These are phyloP conservation scores for Luffia ferchaultella DNA, from an alignment of 2,888 invertebrate genomes.

Conservation along the genomic window DNA sequence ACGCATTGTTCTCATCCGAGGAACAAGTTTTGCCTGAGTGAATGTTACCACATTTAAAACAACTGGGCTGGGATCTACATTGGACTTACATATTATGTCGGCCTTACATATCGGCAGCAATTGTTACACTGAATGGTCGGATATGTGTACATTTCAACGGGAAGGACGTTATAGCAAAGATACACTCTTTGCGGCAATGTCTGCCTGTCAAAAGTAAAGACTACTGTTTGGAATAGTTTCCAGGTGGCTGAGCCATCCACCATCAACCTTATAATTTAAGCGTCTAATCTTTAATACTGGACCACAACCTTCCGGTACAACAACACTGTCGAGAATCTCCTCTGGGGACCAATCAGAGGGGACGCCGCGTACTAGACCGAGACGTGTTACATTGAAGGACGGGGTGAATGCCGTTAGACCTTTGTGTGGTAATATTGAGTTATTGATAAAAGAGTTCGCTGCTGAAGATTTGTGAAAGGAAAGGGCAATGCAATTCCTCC, in stretches of 20 bases:
- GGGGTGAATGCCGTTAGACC: not conserved
- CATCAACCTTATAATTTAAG: not conserved
- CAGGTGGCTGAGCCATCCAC: not conserved
- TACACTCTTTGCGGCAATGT: not conserved
- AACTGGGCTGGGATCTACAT: not conserved
- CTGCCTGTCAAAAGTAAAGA: not conserved
- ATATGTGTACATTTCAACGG: not conserved
- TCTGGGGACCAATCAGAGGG: not conserved
- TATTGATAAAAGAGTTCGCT: not conserved
- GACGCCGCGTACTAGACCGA: not conserved
- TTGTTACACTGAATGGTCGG: not conserved
- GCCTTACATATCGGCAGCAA: not conserved
- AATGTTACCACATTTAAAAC: not conserved
- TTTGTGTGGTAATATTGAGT: not conserved
- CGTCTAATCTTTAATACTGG: not conserved
- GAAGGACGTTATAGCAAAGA: not conserved
- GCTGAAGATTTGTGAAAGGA: not conserved
- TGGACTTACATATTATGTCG: not conserved
- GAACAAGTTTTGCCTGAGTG: not conserved
- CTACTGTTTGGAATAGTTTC: not conserved
- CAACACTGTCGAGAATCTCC: not conserved
- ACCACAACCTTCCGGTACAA: not conserved
- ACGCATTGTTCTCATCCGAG: not conserved
- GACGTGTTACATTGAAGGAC: not conserved
- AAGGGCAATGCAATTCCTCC: not conserved